Evolutionary conservation across 2,888 invertebrate genomes (phyloP), one percentile per base, ranked within the genome.

Genomic region (Caenorhabditis becei): DNA sequence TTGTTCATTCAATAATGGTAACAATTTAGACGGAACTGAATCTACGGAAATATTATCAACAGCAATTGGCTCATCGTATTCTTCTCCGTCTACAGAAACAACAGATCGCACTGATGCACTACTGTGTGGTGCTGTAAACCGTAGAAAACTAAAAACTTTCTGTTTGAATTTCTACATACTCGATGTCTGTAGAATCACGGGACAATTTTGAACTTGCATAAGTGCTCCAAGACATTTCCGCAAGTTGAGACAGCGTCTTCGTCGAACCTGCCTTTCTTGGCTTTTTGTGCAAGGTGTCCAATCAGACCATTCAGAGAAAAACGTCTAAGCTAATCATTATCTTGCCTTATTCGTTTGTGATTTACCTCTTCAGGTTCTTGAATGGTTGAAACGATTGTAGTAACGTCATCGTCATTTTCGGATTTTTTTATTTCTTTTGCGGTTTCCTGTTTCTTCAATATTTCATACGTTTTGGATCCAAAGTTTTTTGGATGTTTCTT

Each of bases 251-350:
- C 91, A 91, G 67, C 87, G 88, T 83, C 91, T 84, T 41, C 90
- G 84, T 10, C 91, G 81, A 35, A 91, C 84, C 62, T 89, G 87
- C 28, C 90, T 85, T 58, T 91, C 91, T 41, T 90, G 88, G 23
- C 85, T 84, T 58, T 83, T 85, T 23, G 83, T 87, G 79, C 91
- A 91, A 16, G 83, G 83, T 0, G 89, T 89, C 91, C 91, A 91
- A 26, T 88, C 86, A 8, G 86, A 86, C 91, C 91, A 91, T 32
- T 87, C 86, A 20, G 89, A 88, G 84, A 90, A 91, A 74, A 84
- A 89, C 8, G 77, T 80, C 65, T 71, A 65, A 23, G 62, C 24
- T n/a, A 28, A 23, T 1, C 14, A 49, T 10, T 28, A 41, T 16
- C 54, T n/a, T 28, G 47, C 11, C 26, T 1, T 20, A 18, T n/a